These are phyloP conservation scores for Sakesphorus luctuosus DNA, from an alignment of 2,113 vertebrate species.

Conservation along the genomic window DNA sequence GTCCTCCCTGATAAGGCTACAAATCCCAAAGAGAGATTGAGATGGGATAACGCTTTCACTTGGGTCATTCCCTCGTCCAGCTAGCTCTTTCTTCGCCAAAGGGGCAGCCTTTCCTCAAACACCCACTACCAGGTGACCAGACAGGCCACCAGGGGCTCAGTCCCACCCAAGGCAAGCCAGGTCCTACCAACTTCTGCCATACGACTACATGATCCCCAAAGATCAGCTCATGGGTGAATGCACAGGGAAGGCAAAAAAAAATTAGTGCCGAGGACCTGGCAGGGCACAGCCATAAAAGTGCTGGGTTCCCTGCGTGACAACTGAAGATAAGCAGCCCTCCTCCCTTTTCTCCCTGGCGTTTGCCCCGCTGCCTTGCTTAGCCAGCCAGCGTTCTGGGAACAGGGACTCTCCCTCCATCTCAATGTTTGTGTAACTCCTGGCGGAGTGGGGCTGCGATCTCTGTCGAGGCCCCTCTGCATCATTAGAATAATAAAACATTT, in stretches of 20 bases:
- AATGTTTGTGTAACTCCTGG: neutral
- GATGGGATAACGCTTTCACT: neutral
- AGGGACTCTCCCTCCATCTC: neutral
- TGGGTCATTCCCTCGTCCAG: neutral
- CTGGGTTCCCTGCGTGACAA: neutral
- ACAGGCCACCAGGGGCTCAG: neutral
- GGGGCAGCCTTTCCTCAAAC: neutral
- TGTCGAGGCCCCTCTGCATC: neutral
- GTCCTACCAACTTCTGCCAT: neutral
- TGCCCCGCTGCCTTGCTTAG: neutral
- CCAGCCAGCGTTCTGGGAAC: neutral
- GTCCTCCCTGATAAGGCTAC: neutral
- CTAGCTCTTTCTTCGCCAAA: neutral
- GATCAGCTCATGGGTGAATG: neutral
- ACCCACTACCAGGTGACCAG: neutral
- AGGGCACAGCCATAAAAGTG: neutral
- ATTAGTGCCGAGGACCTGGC: neutral
- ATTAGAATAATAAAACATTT: conserved; percentile 30
- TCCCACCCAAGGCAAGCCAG: neutral
- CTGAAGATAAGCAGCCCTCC: conserved; percentile 2
- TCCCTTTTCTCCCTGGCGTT: neutral
- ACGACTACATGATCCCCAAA: neutral
- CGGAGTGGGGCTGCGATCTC: neutral
- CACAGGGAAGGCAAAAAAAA: neutral
- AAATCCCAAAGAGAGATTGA: conserved; percentile 17